Percentiles rank a stretch among this genome's conserved stretches.
Evolutionary conservation across 2,797 vertebrate species (phyloP).

Genomic region (Toxotes lorentzi): DNA sequence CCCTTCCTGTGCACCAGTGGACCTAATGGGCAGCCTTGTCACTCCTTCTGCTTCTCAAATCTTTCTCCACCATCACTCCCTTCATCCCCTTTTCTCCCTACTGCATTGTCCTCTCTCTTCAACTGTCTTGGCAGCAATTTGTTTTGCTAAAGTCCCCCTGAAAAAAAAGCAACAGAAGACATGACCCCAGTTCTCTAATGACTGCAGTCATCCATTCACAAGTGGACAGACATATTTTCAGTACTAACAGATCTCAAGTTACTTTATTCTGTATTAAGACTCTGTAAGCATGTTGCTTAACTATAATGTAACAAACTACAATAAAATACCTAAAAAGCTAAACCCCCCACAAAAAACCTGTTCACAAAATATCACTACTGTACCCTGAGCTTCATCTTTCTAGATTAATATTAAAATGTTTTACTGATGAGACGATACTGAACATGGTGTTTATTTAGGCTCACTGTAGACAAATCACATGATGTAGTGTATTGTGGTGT

Average conservation of each 20-base stretch:
- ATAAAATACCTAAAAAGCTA: conserved; percentile 36
- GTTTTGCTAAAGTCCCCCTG: conserved; percentile 41
- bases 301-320: background rate
- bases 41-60: conserved; percentile 53
- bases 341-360: conserved; percentile 33
- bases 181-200: conserved; percentile 32
- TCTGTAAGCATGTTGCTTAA: background rate
- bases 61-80: conserved; percentile 33
- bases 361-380: conserved; percentile 8
- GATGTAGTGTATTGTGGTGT: conserved; percentile 35
- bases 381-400: conserved; percentile 4
- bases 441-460: conserved; percentile 50
- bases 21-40: conserved; percentile 53
- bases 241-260: background rate
- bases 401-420: conserved; percentile 31
- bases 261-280: background rate
- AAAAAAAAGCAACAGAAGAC: conserved; percentile 18
- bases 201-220: conserved; percentile 1
- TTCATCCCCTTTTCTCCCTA: conserved; percentile 16
- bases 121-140: conserved; percentile 54
- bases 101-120: conserved; percentile 26
- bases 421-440: conserved; percentile 32
- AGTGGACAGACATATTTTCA: background rate
- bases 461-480: conserved; percentile 24
- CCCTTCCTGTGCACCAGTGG: conserved; percentile 31